A percentile compares a stretch with the other conserved stretches of the same genome.
These are phyloP conservation scores for Goniozus legneri DNA, from an alignment of 1,140 invertebrate genomes.

Conservation along the genomic window DNA sequence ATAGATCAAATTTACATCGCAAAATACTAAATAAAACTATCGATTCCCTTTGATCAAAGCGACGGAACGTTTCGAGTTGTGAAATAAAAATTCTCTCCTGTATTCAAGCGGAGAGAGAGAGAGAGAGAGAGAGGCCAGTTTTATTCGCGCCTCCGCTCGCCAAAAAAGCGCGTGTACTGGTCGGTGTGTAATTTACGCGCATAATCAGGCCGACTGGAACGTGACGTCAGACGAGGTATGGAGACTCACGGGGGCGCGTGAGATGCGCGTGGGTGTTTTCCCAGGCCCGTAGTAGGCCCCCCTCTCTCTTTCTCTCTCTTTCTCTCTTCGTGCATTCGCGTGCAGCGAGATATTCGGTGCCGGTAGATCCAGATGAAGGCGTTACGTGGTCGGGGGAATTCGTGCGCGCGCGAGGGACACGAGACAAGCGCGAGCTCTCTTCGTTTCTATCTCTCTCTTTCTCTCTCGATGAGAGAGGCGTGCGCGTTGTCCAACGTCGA, in stretches of 20 bases:
- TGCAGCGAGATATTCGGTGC: slow-evolving; percentile 24
- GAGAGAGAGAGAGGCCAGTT: no score
- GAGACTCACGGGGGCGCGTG: slow-evolving; percentile 12
- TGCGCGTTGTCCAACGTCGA: neutral
- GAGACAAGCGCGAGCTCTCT: neutral
- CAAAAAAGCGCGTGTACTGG: no score
- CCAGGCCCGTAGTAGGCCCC: slow-evolving; percentile 20
- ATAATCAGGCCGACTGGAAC: no score
- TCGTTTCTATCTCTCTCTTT: neutral
- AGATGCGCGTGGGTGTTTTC: slow-evolving; percentile 27
- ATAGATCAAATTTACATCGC: no score
- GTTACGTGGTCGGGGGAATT: slow-evolving; percentile 35
- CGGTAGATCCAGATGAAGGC: slow-evolving; percentile 39
- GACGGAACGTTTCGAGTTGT: no score
- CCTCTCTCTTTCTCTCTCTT: slow-evolving; percentile 8
- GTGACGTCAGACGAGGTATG: neutral
- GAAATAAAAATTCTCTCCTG: no score
- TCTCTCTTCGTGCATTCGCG: slow-evolving; percentile 2
- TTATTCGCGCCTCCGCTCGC: no score
- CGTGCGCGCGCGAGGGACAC: neutral
- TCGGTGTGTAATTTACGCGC: no score
- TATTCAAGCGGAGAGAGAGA: no score
- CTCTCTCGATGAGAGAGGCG: neutral
- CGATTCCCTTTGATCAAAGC: no score
- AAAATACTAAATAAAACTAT: no score